Percentiles rank a stretch among this genome's conserved stretches.
phyloP scores from a whole-genome alignment of 2,888 invertebrate genomes.

The Odontothrips loti region DNA sequence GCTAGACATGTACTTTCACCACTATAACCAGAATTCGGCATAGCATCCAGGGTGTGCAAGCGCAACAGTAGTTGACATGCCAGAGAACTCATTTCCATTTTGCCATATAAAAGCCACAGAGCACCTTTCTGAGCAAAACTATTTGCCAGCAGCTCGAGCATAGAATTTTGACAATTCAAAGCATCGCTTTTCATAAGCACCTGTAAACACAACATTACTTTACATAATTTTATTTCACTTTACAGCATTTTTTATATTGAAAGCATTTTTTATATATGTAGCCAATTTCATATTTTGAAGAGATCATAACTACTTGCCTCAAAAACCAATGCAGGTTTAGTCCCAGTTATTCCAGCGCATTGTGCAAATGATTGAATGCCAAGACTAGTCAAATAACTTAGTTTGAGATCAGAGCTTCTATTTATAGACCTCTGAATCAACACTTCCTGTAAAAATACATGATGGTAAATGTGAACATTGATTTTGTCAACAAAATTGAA shows the following conservation, averaged over 20 bases:
- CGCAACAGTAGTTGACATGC: conserved; percentile 74
- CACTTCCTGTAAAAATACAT: conserved; percentile 48
- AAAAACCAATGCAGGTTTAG: conserved; percentile 62
- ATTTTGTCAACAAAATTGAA: no score
- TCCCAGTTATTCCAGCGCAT: conserved; percentile 65
- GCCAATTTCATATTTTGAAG: background rate
- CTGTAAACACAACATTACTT: conserved; percentile 51
- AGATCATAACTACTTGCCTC: conserved; percentile 51
- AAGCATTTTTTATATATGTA: background rate
- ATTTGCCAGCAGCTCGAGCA: conserved; percentile 73
- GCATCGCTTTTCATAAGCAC: conserved; percentile 78
- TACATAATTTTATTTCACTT: conserved; percentile 33
- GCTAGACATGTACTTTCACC: conserved; percentile 67
- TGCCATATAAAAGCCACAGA: conserved; percentile 84
- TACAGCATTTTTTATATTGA: conserved; percentile 6
- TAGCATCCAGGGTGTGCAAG: conserved; percentile 63
- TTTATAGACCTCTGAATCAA: conserved; percentile 64
- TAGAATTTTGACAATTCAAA: conserved; percentile 77
- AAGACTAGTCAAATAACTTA: conserved; percentile 67
- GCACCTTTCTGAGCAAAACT: conserved; percentile 78
- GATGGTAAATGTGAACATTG: background rate
- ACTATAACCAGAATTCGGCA: conserved; percentile 54
- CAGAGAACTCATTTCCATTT: conserved; percentile 76
- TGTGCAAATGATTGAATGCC: conserved; percentile 74
- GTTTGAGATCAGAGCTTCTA: conserved; percentile 62